phyloP scores from a whole-genome alignment of 1,140 invertebrate genomes.

The Brachionus angularis region DNA sequence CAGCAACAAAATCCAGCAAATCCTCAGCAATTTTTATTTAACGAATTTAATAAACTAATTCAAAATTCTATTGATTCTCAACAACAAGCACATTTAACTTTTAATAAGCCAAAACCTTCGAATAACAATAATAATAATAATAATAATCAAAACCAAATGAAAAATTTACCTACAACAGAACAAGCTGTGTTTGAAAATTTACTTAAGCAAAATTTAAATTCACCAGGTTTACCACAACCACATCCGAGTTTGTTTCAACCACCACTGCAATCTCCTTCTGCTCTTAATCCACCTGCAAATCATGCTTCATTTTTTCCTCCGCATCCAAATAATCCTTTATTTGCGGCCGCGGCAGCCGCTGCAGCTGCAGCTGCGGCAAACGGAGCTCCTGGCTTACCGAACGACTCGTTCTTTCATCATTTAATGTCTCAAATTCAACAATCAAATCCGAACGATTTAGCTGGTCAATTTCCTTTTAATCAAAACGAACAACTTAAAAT shows the following conservation, averaged over 20 bases:
- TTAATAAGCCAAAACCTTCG: too few species aligned
- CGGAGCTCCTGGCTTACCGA: neutral
- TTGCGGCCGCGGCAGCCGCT: neutral
- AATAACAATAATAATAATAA: too few species aligned
- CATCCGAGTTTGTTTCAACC: conserved; percentile 10
- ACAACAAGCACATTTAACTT: too few species aligned
- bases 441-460: too few species aligned
- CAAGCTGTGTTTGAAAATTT: conserved; percentile 13
- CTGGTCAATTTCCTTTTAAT: too few species aligned
- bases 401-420: conserved; percentile 23
- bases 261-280: neutral
- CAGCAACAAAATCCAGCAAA: too few species aligned
- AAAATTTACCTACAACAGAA: neutral
- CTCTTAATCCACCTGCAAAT: neutral
- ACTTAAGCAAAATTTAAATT: neutral
- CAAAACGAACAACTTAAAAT: conserved; percentile 20
- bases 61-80: too few species aligned
- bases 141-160: neutral
- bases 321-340: neutral
- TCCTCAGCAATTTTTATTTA: conserved; percentile 4
- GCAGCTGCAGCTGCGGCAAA: neutral
- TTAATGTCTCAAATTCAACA: conserved; percentile 24
- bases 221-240: too few species aligned
- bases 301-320: neutral
- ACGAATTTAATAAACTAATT: too few species aligned